A percentile compares a stretch with the other conserved stretches of the same genome.
These are phyloP conservation scores for Drosophila rellima DNA, from an alignment of 2,888 invertebrate genomes.

Conservation along the genomic window DNA sequence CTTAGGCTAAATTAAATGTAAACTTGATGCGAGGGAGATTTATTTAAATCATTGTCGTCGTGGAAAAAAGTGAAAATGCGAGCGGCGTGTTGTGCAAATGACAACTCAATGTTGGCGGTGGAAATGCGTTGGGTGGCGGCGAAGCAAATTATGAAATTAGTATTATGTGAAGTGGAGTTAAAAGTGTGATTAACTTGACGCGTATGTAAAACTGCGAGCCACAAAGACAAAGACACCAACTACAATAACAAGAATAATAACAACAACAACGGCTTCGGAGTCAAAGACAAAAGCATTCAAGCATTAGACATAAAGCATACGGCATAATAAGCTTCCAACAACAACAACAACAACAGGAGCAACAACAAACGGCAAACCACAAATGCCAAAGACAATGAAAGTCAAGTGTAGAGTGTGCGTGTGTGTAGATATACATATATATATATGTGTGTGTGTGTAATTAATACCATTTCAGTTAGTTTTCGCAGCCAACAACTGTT, in stretches of 20 bases:
- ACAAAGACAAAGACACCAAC: constrained; percentile 12
- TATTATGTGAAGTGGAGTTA: constrained; percentile 81
- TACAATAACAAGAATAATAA: not conserved
- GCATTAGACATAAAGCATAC: constrained; percentile 50
- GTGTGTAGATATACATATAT: constrained; percentile 10
- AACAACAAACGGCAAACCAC: constrained; percentile 40
- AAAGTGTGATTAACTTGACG: constrained; percentile 76
- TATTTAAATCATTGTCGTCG: constrained; percentile 43
- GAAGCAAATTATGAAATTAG: constrained; percentile 78
- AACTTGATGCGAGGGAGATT: constrained; percentile 43
- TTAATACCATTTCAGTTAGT: constrained; percentile 74
- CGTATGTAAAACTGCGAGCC: constrained; percentile 55
- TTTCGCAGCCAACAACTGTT: constrained; percentile 57
- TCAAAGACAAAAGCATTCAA: constrained; percentile 46
- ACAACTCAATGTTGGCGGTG: constrained; percentile 46
- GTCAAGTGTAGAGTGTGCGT: constrained; percentile 51
- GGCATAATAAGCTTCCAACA: constrained; percentile 65
- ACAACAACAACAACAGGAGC: constrained; percentile 1
- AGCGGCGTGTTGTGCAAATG: constrained; percentile 28
- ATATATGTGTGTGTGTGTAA: constrained; percentile 52
- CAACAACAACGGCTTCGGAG: constrained; percentile 1
- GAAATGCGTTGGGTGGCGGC: constrained; percentile 56
- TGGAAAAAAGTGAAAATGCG: constrained; percentile 56
- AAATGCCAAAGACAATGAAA: constrained; percentile 74
- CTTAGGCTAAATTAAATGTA: constrained; percentile 66